These are phyloP conservation scores for Girardinus metallicus DNA, from an alignment of 2,797 vertebrate genomes.

Conservation along the genomic window DNA sequence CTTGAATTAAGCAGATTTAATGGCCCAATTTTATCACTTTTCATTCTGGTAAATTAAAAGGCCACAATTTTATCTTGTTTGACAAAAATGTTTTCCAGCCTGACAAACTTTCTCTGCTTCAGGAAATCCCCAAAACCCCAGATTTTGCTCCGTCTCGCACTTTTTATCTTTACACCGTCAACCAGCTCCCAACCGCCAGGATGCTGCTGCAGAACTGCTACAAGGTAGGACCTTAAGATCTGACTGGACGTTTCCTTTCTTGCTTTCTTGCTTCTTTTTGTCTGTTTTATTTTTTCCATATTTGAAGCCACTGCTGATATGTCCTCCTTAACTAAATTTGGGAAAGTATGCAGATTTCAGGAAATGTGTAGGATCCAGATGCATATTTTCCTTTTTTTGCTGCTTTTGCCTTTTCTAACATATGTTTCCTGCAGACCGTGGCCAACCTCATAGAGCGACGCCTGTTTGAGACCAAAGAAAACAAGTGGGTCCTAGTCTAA, in stretches of 20 bases:
- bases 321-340: not conserved
- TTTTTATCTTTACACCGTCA: constrained; percentile 94
- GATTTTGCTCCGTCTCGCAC: constrained; percentile 94
- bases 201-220: constrained; percentile 92
- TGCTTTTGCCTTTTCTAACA: not conserved
- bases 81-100: constrained; percentile 8
- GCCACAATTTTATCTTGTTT: not conserved
- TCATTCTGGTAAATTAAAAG: not conserved
- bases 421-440: constrained; percentile 81
- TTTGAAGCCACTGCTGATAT: not conserved
- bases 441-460: constrained; percentile 92
- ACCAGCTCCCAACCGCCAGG: constrained; percentile 84
- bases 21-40: not conserved
- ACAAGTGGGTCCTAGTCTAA: constrained; percentile 84
- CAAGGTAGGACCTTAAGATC: constrained; percentile 80
- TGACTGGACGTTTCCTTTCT: not conserved
- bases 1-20: not conserved
- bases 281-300: not conserved
- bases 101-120: constrained; percentile 15
- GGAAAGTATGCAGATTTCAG: not conserved
- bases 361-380: not conserved
- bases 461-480: constrained; percentile 90
- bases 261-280: not conserved
- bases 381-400: not conserved
- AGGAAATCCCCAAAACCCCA: constrained; percentile 97